Evolutionary conservation across 2,888 invertebrate genomes (phyloP).

Genomic region (Micoletzkya japonica): DNA sequence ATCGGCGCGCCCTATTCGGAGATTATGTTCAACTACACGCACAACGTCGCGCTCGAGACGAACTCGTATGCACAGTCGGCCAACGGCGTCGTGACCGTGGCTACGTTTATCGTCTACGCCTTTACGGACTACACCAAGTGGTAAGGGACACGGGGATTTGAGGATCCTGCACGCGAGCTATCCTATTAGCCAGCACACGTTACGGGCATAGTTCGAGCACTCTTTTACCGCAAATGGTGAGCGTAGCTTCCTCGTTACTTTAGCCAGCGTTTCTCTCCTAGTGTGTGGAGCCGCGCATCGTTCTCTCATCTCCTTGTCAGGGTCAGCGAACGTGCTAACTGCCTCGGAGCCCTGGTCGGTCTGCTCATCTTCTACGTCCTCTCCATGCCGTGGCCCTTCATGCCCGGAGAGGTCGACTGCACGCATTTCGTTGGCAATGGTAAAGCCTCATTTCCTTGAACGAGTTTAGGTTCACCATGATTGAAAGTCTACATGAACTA

Average conservation of each 20-base stretch:
- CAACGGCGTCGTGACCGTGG: slow-evolving; percentile 38
- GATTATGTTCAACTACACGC: slow-evolving; percentile 43
- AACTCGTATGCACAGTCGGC: slow-evolving; percentile 39
- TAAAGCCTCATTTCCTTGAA: background rate
- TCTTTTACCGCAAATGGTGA: no score
- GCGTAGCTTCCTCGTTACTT: no score
- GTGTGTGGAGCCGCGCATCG: background rate
- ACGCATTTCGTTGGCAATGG: slow-evolving; percentile 29
- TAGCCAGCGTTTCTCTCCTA: background rate
- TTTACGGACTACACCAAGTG: slow-evolving; percentile 42
- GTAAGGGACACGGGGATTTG: slow-evolving; percentile 30
- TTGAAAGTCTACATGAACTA: no score
- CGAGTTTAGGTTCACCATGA: background rate
- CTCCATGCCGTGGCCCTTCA: slow-evolving; percentile 47
- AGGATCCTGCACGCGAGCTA: no score
- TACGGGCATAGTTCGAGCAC: no score
- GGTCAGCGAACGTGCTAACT: slow-evolving; percentile 40
- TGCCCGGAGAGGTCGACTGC: slow-evolving; percentile 39
- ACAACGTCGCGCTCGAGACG: slow-evolving; percentile 35
- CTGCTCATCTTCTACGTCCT: slow-evolving; percentile 43
- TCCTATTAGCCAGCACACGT: no score
- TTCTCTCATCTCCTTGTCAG: slow-evolving; percentile 27
- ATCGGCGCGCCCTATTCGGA: slow-evolving; percentile 44
- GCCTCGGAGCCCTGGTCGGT: slow-evolving; percentile 35
- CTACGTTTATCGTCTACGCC: slow-evolving; percentile 43